phyloP scores from a whole-genome alignment of 2,888 invertebrate genomes.

The Scelioninae gen. 1 region DNA sequence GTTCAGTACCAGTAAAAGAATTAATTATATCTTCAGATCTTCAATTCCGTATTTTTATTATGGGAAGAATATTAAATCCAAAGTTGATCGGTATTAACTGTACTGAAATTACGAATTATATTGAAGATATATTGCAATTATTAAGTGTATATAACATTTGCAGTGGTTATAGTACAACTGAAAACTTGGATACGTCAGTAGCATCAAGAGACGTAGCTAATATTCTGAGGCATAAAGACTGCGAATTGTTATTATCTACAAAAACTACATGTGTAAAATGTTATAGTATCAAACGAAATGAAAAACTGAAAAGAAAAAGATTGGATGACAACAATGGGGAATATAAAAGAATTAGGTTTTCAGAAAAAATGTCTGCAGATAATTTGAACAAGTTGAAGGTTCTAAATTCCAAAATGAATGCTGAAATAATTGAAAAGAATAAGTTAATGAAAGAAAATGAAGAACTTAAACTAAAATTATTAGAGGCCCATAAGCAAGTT shows the following conservation, averaged over 20 bases:
- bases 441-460: conserved; percentile 21
- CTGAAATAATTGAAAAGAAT: not conserved
- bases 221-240: conserved; percentile 23
- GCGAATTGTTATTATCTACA: conserved; percentile 26
- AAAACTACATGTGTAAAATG: conserved; percentile 29
- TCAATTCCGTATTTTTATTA: not conserved
- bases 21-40: not conserved
- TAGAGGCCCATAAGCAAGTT: not conserved
- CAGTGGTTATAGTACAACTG: not conserved
- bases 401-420: not conserved
- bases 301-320: conserved; percentile 10
- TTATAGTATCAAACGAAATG: conserved; percentile 16
- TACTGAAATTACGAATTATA: not conserved
- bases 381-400: not conserved
- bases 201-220: not conserved
- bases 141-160: conserved; percentile 12
- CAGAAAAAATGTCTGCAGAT: not conserved
- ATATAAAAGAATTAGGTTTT: conserved; percentile 25
- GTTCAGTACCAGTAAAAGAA: conserved; percentile 5
- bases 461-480: conserved; percentile 9
- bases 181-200: conserved; percentile 18
- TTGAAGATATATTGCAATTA: conserved; percentile 28
- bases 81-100: conserved; percentile 4
- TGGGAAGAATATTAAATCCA: conserved; percentile 10
- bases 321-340: conserved; percentile 1